Percentiles rank a stretch among this genome's conserved stretches.
Evolutionary conservation across 2,888 invertebrate genomes (phyloP).

Genomic region (Rhingia campestris): DNA sequence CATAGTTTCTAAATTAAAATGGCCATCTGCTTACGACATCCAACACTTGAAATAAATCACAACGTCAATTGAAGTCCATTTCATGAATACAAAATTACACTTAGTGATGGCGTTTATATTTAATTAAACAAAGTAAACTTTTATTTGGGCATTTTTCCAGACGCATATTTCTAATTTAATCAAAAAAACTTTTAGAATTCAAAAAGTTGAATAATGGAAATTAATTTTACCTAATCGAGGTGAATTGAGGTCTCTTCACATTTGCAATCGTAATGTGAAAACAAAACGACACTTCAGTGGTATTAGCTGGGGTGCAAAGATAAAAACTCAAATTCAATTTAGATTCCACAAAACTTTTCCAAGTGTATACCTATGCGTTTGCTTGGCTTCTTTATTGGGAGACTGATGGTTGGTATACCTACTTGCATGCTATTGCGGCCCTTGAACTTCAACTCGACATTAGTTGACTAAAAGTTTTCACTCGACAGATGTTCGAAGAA

Average conservation of each 20-base stretch:
- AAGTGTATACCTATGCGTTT: constrained; percentile 15
- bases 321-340: constrained; percentile 62
- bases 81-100: background rate
- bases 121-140: constrained; percentile 10
- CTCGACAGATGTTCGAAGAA: constrained; percentile 59
- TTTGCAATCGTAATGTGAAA: constrained; percentile 46
- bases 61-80: background rate
- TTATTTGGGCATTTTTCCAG: constrained; percentile 9
- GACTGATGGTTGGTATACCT: background rate
- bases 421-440: constrained; percentile 54
- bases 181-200: constrained; percentile 58
- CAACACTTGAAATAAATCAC: constrained; percentile 10
- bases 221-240: constrained; percentile 62
- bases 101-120: constrained; percentile 15
- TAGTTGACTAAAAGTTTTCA: constrained; percentile 60
- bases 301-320: constrained; percentile 16
- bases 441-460: constrained; percentile 60
- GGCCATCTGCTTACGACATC: background rate
- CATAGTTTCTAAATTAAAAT: background rate
- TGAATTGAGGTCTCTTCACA: constrained; percentile 50
- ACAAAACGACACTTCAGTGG: constrained; percentile 30
- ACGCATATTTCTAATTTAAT: constrained; percentile 48
- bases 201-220: constrained; percentile 61
- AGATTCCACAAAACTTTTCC: constrained; percentile 53
- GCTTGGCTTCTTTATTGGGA: constrained; percentile 6